Evolutionary conservation across 2,888 invertebrate genomes (phyloP).

Genomic region (Cryptops parisi): DNA sequence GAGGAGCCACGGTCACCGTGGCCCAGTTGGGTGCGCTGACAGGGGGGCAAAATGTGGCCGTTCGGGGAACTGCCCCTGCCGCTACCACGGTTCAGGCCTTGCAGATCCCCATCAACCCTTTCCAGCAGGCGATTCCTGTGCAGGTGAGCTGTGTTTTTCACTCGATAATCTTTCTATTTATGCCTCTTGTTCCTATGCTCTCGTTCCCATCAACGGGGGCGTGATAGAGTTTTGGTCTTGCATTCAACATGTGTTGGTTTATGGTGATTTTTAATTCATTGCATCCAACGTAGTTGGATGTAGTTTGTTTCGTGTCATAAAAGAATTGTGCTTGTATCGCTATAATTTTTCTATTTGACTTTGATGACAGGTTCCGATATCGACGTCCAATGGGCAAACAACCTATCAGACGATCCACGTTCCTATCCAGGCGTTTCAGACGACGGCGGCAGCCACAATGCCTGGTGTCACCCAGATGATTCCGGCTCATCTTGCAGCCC

Average conservation of each 20-base stretch:
- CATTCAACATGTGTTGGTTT: too few relatives aligned
- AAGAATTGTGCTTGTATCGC: conserved; percentile 38
- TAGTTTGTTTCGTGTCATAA: not conserved
- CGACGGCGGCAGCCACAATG: conserved; percentile 42
- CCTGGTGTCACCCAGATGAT: conserved; percentile 50
- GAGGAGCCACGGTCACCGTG: conserved; percentile 17
- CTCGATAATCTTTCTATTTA: too few relatives aligned
- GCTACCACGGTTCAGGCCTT: conserved; percentile 38
- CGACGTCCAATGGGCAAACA: conserved; percentile 75
- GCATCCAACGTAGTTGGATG: not conserved
- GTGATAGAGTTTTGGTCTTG: too few relatives aligned
- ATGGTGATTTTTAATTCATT: not conserved
- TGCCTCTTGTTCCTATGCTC: too few relatives aligned
- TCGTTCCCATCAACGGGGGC: too few relatives aligned
- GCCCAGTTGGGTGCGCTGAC: conserved; percentile 19
- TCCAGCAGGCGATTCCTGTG: conserved; percentile 17
- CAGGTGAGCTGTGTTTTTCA: too few relatives aligned
- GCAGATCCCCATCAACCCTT: conserved; percentile 44
- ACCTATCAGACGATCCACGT: conserved; percentile 91
- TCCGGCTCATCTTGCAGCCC: conserved; percentile 37
- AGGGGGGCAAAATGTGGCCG: conserved; percentile 51
- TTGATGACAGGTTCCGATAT: conserved; percentile 81
- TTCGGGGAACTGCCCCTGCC: conserved; percentile 45
- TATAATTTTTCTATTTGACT: too few relatives aligned
- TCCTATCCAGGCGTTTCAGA: conserved; percentile 59